Conservation (phyloP, 2,888 invertebrate genomes). For the Adelphocoris suturalis region DNA sequence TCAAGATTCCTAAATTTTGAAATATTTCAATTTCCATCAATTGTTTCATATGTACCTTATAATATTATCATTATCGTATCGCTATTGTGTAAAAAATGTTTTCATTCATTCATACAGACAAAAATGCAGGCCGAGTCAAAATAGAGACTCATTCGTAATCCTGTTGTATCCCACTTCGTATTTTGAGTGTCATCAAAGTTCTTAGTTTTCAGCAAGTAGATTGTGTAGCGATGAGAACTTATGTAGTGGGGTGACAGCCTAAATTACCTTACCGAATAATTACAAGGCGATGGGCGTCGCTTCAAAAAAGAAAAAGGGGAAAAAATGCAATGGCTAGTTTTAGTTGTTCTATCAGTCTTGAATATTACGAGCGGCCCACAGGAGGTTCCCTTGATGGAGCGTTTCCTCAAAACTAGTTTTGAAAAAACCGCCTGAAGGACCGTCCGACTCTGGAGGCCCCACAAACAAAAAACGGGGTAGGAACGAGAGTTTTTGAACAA, state of each 20-base stretch:
- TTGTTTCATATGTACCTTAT: too few relatives aligned
- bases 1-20: too few relatives aligned
- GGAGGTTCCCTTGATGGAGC: constrained; percentile 59
- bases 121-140: too few relatives aligned
- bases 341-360: constrained; percentile 39
- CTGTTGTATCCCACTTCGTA: too few relatives aligned
- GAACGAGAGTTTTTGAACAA: constrained; percentile 57
- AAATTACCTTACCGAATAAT: constrained; percentile 58
- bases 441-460: constrained; percentile 21
- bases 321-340: constrained; percentile 54
- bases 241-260: constrained; percentile 5
- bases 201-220: too few relatives aligned
- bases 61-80: too few relatives aligned
- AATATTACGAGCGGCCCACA: constrained; percentile 50
- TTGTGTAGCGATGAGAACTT: neutral
- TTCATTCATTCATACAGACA: too few relatives aligned
- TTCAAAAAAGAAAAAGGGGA: too few relatives aligned
- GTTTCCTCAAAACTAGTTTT: constrained; percentile 69
- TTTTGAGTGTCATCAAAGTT: too few relatives aligned
- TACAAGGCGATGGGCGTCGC: constrained; percentile 36
- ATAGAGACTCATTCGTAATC: too few relatives aligned
- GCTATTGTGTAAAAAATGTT: too few relatives aligned
- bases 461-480: constrained; percentile 59
- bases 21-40: too few relatives aligned
- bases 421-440: constrained; percentile 61